Evolutionary conservation across 2,113 vertebrate genomes (phyloP), one percentile per base, ranked within the genome.

Genomic region (Ammodytes marinus): DNA sequence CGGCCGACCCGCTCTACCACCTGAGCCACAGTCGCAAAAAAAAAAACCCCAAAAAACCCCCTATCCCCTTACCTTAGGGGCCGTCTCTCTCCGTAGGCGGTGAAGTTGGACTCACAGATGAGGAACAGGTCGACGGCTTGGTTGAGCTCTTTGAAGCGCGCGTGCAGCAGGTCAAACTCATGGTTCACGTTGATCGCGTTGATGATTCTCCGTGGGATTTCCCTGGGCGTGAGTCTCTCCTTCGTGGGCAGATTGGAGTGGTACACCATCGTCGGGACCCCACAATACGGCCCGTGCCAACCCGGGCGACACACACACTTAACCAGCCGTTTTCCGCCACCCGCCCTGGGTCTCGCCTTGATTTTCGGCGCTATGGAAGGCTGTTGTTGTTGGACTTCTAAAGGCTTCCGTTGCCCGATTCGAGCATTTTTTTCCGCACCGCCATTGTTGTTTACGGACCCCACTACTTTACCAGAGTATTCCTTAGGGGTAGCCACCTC

Each of bases 181-280:
- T 99, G 98, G 94, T 99, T 99, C 71, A 99, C 86, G 0, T 99
- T 99, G 92, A 99, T 98, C 84, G 98, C 98, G 0, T 99, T 99
- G 91, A 99, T 97, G 77, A 99, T 95, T 1, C 98, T 93, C 8
- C 98, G 94, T 0, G 98, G 97, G 5, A 90, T 84, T 54, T 96
- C 95, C 37, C 98, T 92, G 0, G 98, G 98, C 5, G 94, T 95
- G 1, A 99, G 96, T 3, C 98, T 95, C 88, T 99, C 98, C 94
- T 99, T 99, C 50, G 98, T 99, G 69, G 98, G 98, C 85, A 99
- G 95, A 79, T 98, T 99, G 85, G 98, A 99, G 95, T 98, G 97
- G 85, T 99, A 97, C 70, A 99, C 98, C 94, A 99, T 97, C 0
- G 98, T 99, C 83, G 98, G 98, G 53, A 99, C 98, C 0, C 98